Evolutionary conservation across 2,888 invertebrate species (phyloP).

Genomic region (Aphodius sticticus): DNA sequence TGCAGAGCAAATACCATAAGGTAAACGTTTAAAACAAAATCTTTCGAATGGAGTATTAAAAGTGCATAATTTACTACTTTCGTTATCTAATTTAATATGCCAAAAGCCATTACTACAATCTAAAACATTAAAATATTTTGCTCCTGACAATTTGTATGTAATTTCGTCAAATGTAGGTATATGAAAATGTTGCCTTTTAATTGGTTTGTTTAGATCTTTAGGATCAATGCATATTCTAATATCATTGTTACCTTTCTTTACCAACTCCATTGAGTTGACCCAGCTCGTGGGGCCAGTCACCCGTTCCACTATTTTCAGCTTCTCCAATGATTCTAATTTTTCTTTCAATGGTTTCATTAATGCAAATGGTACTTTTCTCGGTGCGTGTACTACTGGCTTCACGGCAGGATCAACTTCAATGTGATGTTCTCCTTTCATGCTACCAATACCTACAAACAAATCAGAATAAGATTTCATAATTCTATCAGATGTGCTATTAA

Average conservation of each 20-base stretch:
- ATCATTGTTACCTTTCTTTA: conserved; percentile 35
- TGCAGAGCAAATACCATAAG: conserved; percentile 27
- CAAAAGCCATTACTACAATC: conserved; percentile 42
- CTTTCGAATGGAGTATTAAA: conserved; percentile 25
- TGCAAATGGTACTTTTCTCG: background rate
- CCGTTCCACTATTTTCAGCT: conserved; percentile 23
- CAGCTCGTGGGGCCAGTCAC: conserved; percentile 28
- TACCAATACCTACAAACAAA: conserved; percentile 14
- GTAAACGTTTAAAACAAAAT: conserved; percentile 20
- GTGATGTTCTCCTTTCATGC: conserved; percentile 1
- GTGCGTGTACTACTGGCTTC: background rate
- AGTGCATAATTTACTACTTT: conserved; percentile 20
- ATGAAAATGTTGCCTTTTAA: conserved; percentile 44
- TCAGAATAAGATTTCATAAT: conserved; percentile 9
- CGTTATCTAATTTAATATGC: conserved; percentile 19
- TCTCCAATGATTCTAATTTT: conserved; percentile 27
- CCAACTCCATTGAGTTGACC: conserved; percentile 34
- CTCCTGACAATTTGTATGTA: conserved; percentile 38
- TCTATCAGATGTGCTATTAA: background rate
- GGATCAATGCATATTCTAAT: conserved; percentile 48
- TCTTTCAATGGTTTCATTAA: conserved; percentile 24
- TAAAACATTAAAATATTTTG: conserved; percentile 44
- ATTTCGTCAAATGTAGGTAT: conserved; percentile 45
- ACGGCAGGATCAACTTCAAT: conserved; percentile 20
- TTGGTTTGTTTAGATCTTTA: conserved; percentile 44